These are phyloP conservation scores for Brenthis hecate DNA, from an alignment of 2,888 invertebrate genomes.

Conservation along the genomic window DNA sequence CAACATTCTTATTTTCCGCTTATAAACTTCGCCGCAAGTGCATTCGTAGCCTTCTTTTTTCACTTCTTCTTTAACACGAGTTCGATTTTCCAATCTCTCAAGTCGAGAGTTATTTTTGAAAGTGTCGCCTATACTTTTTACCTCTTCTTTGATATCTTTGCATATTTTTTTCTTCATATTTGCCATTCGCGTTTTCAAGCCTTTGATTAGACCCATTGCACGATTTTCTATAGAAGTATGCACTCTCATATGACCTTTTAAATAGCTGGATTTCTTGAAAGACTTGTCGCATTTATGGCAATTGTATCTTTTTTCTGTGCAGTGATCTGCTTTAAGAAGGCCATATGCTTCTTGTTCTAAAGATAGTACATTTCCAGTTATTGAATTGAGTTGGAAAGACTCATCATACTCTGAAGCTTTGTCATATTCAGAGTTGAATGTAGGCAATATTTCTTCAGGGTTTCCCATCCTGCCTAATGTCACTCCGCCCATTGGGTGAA, in stretches of 20 bases:
- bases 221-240: constrained; percentile 65
- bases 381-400: constrained; percentile 70
- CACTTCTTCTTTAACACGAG: constrained; percentile 43
- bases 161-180: constrained; percentile 50
- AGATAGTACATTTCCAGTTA: constrained; percentile 68
- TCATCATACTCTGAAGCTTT: constrained; percentile 50
- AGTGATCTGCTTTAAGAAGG: constrained; percentile 54
- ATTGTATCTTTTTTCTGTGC: constrained; percentile 19
- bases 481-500: constrained; percentile 55
- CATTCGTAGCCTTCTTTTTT: constrained; percentile 59
- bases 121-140: constrained; percentile 35
- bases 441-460: constrained; percentile 70
- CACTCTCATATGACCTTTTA: constrained; percentile 59
- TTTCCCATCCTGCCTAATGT: constrained; percentile 52
- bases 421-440: constrained; percentile 44
- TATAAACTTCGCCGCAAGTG: constrained; percentile 66
- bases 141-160: constrained; percentile 37
- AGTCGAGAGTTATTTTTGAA: constrained; percentile 35
- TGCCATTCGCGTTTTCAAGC: constrained; percentile 53
- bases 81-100: constrained; percentile 48
- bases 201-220: constrained; percentile 56
- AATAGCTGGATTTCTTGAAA: constrained; percentile 44
- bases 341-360: constrained; percentile 72
- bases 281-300: constrained; percentile 59
- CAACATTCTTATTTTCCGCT: constrained; percentile 67